Evolutionary conservation across 1,140 invertebrate genomes (phyloP), one percentile per base, ranked within the genome.

Genomic region (Venustaconcha ellipsiformis): DNA sequence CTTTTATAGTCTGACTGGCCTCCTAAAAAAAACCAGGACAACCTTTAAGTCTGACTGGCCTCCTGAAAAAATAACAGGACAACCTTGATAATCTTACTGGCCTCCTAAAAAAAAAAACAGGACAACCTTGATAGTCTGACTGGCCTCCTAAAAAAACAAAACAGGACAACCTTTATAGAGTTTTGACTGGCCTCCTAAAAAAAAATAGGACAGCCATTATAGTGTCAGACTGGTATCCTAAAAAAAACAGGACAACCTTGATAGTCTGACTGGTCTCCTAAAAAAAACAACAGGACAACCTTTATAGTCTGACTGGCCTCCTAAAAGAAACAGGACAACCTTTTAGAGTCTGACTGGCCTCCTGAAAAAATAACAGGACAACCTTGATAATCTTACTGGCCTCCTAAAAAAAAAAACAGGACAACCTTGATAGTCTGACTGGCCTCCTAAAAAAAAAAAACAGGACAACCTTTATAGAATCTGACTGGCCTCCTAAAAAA

Each of bases 401-500:
- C 60, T 86, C 83, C 89, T 90, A 76, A 14, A 74, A 78, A 65
- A 78, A 65, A 78, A 65, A 78, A 65, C 20, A 23, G 26, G 26
- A 30, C 26, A 30, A 30, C 2, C 26, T 30, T 30, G 1, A 30
- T 30, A 30, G 26, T 30, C 37, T 84, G 73, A 23, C 84, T 82
- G 37, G 85, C 84, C 60, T 86, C 83, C 89, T 90, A 75, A 15
- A 74, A 78, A 65, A 17, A 23, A 48, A 23, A 23, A 30, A 30
- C 4, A 30, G 26, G 26, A 30, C 26, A 30, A 30, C 2, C 26
- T 30, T 30, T 30, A 30, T 30, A 30, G 71, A 58, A 37, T 84
- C 37, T 84, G 72, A 23, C 84, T 82, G 37, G 85, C 85, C 60
- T 86, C 83, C 89, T 90, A 76, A 14, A 65, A n/a, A 65, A n/a